These are phyloP conservation scores for Ctenopoma kingsleyae DNA, from an alignment of 2,797 vertebrate genomes.

Conservation along the genomic window DNA sequence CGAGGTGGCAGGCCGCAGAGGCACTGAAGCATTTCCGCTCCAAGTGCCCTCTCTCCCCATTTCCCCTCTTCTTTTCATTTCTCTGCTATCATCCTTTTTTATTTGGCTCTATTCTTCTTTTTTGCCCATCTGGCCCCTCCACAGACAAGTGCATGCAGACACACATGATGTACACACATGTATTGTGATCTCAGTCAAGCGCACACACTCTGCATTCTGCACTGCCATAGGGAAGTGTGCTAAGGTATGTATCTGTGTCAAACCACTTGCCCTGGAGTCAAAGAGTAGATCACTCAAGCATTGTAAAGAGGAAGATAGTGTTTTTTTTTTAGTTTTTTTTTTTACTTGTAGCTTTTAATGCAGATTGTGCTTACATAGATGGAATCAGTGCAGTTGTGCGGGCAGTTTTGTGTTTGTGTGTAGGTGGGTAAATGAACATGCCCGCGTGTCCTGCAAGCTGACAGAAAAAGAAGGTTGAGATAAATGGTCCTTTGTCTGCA, in stretches of 20 bases:
- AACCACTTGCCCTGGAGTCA: constrained; percentile 62
- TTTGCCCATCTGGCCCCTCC: constrained; percentile 56
- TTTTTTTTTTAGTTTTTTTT: constrained; percentile 41
- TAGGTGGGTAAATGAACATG: constrained; percentile 49
- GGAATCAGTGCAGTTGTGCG: constrained; percentile 3
- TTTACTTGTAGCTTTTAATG: constrained; percentile 49
- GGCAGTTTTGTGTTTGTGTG: constrained; percentile 3
- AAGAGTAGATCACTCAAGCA: constrained; percentile 57
- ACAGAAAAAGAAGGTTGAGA: constrained; percentile 39
- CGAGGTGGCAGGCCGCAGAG: constrained; percentile 80
- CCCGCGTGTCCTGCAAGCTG: constrained; percentile 45
- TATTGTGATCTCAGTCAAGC: constrained; percentile 5
- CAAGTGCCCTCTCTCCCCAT: constrained; percentile 65
- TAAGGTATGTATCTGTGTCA: constrained; percentile 48
- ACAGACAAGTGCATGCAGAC: constrained; percentile 29
- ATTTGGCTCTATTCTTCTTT: constrained; percentile 45
- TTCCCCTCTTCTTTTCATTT: constrained; percentile 42
- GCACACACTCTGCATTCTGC: constrained; percentile 1
- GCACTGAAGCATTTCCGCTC: constrained; percentile 76
- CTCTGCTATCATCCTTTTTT: constrained; percentile 46
- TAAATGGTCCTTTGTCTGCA: constrained; percentile 54
- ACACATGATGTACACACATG: constrained; percentile 30
- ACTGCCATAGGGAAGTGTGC: constrained; percentile 41
- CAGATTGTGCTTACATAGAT: constrained; percentile 41
- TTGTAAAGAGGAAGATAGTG: constrained; percentile 53